Evolutionary conservation across 1,140 invertebrate genomes (phyloP), one percentile per base, ranked within the genome.

Genomic region (Gonioctena quinquepunctata): DNA sequence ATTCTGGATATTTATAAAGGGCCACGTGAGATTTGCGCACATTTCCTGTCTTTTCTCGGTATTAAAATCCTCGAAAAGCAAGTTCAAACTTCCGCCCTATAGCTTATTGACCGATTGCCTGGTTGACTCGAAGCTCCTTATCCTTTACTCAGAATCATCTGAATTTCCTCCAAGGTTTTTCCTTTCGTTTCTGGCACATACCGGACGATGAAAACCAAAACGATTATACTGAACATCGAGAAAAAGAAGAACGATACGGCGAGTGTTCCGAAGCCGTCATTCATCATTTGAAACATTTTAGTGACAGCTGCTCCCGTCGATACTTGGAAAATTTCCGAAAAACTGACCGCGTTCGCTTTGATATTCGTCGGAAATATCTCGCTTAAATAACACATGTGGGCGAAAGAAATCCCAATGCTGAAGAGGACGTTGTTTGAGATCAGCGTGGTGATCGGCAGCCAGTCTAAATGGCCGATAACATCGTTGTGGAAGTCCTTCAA

Each of bases 111-210:
- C n/a, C n/a, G n/a, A n/a, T n/a, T n/a, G n/a, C n/a, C n/a, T n/a
- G n/a, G n/a, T n/a, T n/a, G n/a, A n/a, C n/a, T n/a, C n/a, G n/a
- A n/a, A n/a, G n/a, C n/a, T 72, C 60, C 48, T 76, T 62, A 1
- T 69, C 75, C 23, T 73, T 78, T n/a, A n/a, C n/a, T 64, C 61
- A 64, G 19, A 42, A 48, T 18, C 92, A 42, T 33, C 21, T 64
- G 61, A 64, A 64, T 64, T 8, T 64, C 61, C 8, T 64, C 61
- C 33, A 64, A 16, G 8, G 13, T 42, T 22, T 49, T 64, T 6
- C 61, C 61, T 49, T 42, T 64, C 13, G 61, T 64, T 25, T 64
- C 61, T n/a, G 61, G 61, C 18, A 48, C 33, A 64, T 28, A 22
- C 21, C 13, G 18, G 8, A 64, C 18, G 13, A 64, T 48, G 18